Base-by-base conservation (phyloP, 2,888 invertebrate species). In the Coleophora deauratella region DNA sequence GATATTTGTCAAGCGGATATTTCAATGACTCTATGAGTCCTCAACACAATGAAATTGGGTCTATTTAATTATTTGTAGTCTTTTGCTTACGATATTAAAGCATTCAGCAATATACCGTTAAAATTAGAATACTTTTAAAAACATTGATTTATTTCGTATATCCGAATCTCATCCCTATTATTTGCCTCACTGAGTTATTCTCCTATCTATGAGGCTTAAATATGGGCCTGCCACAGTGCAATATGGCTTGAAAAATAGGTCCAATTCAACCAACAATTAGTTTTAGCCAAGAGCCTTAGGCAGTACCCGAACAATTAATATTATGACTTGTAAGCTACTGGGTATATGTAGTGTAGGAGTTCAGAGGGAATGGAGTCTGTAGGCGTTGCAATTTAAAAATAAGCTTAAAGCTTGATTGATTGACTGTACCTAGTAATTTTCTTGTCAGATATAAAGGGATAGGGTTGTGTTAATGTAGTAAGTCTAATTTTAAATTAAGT, bases 191-290 rank as follows among this genome's bases (percentile, higher is more conserved):
- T 39, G 28, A 34, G 9, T 39, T 3, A 27, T 11, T 15, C 31
- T 38, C 15, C 34, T 28, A 34, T 45, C 37, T 45, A 54, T 50
- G 51, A 9, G 41, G 37, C 47, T 56, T 56, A 62, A 66, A 66
- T 59, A 53, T 64, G 49, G 47, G 33, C 44, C 39, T 47, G 42
- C 43, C 31, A 46, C 38, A 46, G 64, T 50, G 62, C 66, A 54
- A 47, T 66, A 62, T 63, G 66, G 55, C 50, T 61, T 61, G 59
- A 65, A 55, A 57, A 59, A 63, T 66, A 49, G 55, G 51, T 47
- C 38, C 43, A 46, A 42, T 45, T 57, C 50, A 45, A 54, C 50
- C 48, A 51, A 59, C 55, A 58, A 65, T 66, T 62, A 63, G 48
- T 52, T 41, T 57, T 58, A 58, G 56, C 34, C 38, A 44, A 27